These are phyloP conservation scores for Acrobasis suavella DNA, from an alignment of 2,888 invertebrate species.

Conservation along the genomic window DNA sequence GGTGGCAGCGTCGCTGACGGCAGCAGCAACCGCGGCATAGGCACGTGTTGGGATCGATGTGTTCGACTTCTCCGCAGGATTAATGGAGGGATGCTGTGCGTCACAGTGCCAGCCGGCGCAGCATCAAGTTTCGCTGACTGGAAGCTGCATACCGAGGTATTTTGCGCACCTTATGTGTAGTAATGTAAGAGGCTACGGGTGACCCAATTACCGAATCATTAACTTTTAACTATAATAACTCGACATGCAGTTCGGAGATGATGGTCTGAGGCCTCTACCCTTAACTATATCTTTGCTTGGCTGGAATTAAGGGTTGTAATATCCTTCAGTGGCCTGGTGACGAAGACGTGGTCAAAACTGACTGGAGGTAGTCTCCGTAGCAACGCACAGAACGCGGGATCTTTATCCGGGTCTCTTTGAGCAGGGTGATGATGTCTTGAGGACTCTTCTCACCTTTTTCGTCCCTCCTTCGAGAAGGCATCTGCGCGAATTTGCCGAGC, in stretches of 20 bases:
- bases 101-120: no score
- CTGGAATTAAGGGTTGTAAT: no score
- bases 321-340: no score
- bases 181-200: conserved; percentile 33
- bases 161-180: conserved; percentile 15
- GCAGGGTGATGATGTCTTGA: conserved; percentile 4
- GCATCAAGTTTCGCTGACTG: no score
- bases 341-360: no score
- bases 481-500: background rate
- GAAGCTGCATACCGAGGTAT: no score
- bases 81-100: no score
- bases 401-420: background rate
- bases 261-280: background rate
- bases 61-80: no score
- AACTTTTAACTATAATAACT: background rate
- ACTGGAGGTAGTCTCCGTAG: background rate
- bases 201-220: conserved; percentile 13
- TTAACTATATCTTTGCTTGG: background rate
- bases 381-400: background rate
- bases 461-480: background rate
- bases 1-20: no score
- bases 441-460: conserved; percentile 3
- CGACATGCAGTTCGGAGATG: background rate
- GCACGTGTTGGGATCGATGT: no score
- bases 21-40: no score